Base-by-base conservation (phyloP, 2,797 vertebrate genomes). In the Xerus rutilus region DNA sequence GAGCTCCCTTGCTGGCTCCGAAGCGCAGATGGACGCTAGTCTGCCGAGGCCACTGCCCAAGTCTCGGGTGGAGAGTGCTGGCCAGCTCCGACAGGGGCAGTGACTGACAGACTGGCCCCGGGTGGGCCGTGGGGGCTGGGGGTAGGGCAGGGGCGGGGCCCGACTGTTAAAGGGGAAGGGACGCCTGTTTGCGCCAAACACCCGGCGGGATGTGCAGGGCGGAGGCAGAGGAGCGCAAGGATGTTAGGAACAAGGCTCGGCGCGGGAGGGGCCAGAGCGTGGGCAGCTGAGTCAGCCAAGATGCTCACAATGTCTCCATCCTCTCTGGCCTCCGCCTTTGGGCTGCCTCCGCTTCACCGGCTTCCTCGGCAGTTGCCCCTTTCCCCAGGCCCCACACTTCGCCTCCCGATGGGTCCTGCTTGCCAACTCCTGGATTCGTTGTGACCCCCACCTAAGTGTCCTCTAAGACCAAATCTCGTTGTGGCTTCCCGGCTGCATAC, bases 61-160 rank as follows among this genome's bases (percentile, higher is more conserved):
- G 95, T 89, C 95, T 83, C 1, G 79, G 95, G 72, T 91, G 96
- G 89, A 95, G 94, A 95, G 89, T 89, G 96, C 49, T 92, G 94
- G 86, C 92, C n/a, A 62, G 93, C 93, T 84, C 49, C 1, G 79
- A 79, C 97, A 35, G 39, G 86, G 92, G 97, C 96, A 95, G 84
- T 93, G 97, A 97, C 97, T 97, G 97, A 97, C 97, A 79, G 97
- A 52, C 92, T 94, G 62, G 93, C 89, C 94, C 77, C 62, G 59
- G 95, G 97, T 95, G 96, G 96, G 95, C 59, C 83, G 93, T 52
- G 93, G 57, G 97, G 92, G 94, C 79, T 93, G 95, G 95, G 79
- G 97, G 93, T 69, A 95, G 94, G 96, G 96, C 86, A 95, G 96
- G 96, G 98, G 98, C 96, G 98, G 97, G 97, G 96, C 96, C 93